Evolutionary conservation across 2,113 vertebrate genomes (phyloP).

Genomic region (Psophia crepitans): DNA sequence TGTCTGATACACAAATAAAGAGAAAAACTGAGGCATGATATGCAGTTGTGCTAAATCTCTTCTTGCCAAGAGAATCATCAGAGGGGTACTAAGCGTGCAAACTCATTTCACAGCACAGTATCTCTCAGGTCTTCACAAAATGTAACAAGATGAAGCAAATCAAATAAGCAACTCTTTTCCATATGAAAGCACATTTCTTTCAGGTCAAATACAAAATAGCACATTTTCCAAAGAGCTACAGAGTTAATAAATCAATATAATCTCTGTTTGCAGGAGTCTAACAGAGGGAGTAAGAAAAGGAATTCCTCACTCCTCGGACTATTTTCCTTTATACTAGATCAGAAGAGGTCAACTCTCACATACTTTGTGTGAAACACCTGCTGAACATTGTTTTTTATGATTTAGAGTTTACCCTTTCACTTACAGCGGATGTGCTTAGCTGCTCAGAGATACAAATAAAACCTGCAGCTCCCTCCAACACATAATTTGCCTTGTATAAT

Average conservation of each 20-base stretch:
- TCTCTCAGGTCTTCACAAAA: neutral
- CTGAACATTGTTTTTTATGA: neutral
- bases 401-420: neutral
- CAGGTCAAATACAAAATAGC: neutral
- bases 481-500: neutral
- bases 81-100: neutral
- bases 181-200: neutral
- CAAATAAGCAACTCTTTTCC: neutral
- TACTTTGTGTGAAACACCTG: slow-evolving; percentile 11
- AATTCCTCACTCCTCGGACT: neutral
- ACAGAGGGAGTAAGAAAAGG: neutral
- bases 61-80: neutral
- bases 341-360: neutral
- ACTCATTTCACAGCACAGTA: neutral
- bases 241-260: neutral
- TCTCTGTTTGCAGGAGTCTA: neutral
- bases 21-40: neutral
- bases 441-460: neutral
- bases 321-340: neutral
- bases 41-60: neutral
- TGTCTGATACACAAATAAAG: neutral
- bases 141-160: neutral
- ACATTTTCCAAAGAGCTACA: neutral
- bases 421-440: neutral
- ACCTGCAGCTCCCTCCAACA: neutral